Conservation (phyloP, 2,888 invertebrate genomes). For the Melolontha melolontha region DNA sequence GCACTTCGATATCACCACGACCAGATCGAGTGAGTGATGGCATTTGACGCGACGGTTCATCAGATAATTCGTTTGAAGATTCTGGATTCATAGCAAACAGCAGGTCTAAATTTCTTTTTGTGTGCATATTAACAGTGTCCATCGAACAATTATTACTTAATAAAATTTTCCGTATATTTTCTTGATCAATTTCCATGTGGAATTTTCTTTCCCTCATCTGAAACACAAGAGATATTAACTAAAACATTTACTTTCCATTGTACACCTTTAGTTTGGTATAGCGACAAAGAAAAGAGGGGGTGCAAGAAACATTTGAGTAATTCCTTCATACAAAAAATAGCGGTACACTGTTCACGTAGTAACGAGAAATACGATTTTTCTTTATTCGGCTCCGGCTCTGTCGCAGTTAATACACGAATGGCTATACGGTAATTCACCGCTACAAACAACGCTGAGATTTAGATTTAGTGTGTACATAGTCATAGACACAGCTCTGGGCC, state of each 20-base stretch:
- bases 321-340: no score
- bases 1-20: slow-evolving; percentile 75
- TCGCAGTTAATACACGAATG: no score
- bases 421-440: no score
- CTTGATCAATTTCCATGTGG: slow-evolving; percentile 69
- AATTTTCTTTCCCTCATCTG: slow-evolving; percentile 74
- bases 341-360: not conserved
- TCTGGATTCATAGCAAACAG: slow-evolving; percentile 50
- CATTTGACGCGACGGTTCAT: slow-evolving; percentile 63
- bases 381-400: no score
- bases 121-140: slow-evolving; percentile 44
- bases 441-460: no score
- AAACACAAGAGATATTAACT: slow-evolving; percentile 44
- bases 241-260: not conserved
- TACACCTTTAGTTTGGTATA: not conserved
- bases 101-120: slow-evolving; percentile 62
- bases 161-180: slow-evolving; percentile 67
- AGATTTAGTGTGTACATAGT: no score
- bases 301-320: no score
- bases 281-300: no score
- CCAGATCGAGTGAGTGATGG: slow-evolving; percentile 57
- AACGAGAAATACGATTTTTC: no score
- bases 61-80: slow-evolving; percentile 52
- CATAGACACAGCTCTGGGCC: no score
- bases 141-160: slow-evolving; percentile 67